Conservation (phyloP, 2,113 vertebrate species). For the Setophaga kirtlandii region DNA sequence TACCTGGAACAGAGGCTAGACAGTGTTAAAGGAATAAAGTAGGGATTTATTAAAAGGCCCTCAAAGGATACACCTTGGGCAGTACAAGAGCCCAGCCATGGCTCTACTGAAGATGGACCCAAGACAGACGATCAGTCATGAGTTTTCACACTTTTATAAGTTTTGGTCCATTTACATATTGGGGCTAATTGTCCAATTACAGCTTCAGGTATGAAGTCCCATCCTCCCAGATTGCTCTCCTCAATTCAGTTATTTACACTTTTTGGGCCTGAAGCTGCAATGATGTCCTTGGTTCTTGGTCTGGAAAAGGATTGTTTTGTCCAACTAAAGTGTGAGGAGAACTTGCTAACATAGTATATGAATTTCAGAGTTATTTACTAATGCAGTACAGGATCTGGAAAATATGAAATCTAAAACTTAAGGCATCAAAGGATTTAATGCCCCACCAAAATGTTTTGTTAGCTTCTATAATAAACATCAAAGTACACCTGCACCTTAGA, state of each 20-base stretch:
- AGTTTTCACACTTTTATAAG: not conserved
- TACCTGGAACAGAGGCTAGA: not conserved
- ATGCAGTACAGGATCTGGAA: not conserved
- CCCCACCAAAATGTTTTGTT: not conserved
- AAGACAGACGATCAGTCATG: no score
- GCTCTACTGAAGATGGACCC: not conserved
- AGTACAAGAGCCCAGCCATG: not conserved
- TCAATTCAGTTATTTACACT: rapidly evolving
- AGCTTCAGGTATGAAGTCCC: not conserved
- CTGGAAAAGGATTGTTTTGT: not conserved
- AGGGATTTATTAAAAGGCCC: not conserved
- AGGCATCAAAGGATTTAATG: not conserved
- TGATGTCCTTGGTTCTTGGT: not conserved
- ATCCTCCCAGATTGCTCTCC: not conserved
- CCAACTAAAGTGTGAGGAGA: not conserved
- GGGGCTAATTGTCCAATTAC: not conserved
- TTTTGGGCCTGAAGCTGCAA: not conserved
- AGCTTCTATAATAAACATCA: not conserved
- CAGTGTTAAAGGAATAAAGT: not conserved
- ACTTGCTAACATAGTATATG: not conserved
- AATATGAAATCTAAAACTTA: not conserved
- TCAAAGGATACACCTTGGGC: not conserved
- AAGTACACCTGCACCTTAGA: not conserved
- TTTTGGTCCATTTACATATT: not conserved
- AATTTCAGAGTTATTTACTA: not conserved